Conservation (phyloP, 30 jellyfish, hydroid and myxozoan species). For the Aurelia coerulea region DNA sequence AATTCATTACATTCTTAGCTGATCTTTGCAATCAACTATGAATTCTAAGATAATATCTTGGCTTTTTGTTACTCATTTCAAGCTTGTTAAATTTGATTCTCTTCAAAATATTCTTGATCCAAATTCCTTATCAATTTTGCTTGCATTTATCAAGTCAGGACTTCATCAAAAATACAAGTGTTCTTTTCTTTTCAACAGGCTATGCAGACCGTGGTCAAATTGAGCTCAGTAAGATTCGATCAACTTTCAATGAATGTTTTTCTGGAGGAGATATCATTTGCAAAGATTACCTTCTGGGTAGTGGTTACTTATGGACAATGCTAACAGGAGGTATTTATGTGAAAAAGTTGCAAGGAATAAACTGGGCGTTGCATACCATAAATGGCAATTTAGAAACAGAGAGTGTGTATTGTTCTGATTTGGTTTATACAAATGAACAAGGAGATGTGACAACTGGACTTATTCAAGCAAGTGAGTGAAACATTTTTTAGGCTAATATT, state of each 20-base stretch:
- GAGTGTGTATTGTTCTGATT: slow-evolving; percentile 51
- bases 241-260: slow-evolving; percentile 40
- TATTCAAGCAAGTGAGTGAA: slow-evolving; percentile 49
- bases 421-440: slow-evolving; percentile 48
- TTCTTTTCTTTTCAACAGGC: background rate
- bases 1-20: too few species aligned
- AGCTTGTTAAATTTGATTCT: too few species aligned
- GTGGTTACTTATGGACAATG: slow-evolving; percentile 56
- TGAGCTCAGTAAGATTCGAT: slow-evolving; percentile 48
- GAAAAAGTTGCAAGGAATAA: slow-evolving; percentile 55
- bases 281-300: slow-evolving; percentile 40
- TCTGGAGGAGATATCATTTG: slow-evolving; percentile 60
- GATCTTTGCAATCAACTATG: too few species aligned
- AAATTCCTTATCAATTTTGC: too few species aligned
- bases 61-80: too few species aligned
- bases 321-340: slow-evolving; percentile 45
- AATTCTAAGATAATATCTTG: too few species aligned
- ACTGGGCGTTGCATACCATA: slow-evolving; percentile 31
- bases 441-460: slow-evolving; percentile 65
- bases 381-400: slow-evolving; percentile 59
- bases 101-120: too few species aligned
- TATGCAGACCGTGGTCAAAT: slow-evolving; percentile 59
- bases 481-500: too few species aligned
- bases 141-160: too few species aligned
- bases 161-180: too few species aligned